phyloP scores from a whole-genome alignment of 1,140 invertebrate genomes.

The Leptopilina boulardi region DNA sequence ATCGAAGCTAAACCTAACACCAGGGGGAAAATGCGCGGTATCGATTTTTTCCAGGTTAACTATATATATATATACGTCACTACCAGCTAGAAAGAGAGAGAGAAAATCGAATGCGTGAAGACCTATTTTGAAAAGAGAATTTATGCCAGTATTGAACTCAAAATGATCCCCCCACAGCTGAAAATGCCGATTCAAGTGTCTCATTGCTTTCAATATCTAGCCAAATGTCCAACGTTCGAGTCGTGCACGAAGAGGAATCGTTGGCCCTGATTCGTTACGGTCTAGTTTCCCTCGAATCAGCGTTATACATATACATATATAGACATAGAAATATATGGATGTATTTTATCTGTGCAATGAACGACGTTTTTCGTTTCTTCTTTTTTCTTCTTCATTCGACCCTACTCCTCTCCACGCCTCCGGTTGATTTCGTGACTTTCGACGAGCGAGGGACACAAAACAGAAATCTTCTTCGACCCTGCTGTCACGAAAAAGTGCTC shows the following conservation, averaged over 20 bases:
- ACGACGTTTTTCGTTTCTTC: neutral
- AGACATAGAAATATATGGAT: neutral
- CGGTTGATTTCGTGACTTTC: constrained; percentile 59
- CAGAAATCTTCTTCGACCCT: constrained; percentile 46
- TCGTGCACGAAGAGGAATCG: constrained; percentile 50
- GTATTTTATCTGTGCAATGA: neutral
- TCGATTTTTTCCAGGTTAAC: constrained; percentile 28
- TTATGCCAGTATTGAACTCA: constrained; percentile 20
- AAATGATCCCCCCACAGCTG: constrained; percentile 27
- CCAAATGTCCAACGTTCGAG: neutral
- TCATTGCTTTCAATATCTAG: neutral
- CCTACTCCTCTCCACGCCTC: neutral
- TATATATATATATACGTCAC: neutral
- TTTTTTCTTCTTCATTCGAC: constrained; percentile 31
- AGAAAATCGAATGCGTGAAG: neutral
- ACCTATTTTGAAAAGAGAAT: constrained; percentile 25
- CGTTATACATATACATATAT: constrained; percentile 41
- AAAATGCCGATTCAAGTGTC: constrained; percentile 13
- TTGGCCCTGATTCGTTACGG: constrained; percentile 65
- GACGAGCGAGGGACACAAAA: constrained; percentile 55
- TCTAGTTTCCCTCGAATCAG: constrained; percentile 64
- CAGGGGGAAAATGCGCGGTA: constrained; percentile 30
- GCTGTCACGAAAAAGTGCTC: constrained; percentile 47
- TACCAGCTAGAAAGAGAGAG: neutral
- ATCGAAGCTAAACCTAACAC: constrained; percentile 33